phyloP scores from a whole-genome alignment of 2,113 vertebrate species.

The Dasypus novemcinctus region DNA sequence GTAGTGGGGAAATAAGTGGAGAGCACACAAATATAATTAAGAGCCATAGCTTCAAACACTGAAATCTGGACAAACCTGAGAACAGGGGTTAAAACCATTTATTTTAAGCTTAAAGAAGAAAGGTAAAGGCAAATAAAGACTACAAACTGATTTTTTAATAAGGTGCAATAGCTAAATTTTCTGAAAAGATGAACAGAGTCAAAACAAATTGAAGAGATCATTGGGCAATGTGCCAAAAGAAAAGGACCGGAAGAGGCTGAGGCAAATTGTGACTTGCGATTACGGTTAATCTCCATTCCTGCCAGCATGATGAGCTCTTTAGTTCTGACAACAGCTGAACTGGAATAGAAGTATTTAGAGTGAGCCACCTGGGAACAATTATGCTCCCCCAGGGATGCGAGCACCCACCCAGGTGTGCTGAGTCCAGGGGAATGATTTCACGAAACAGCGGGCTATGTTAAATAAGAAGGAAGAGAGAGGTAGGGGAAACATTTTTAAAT shows the following conservation, averaged over 20 bases:
- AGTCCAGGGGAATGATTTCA: neutral
- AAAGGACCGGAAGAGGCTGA: neutral
- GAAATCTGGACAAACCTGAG: neutral
- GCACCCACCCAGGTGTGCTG: neutral
- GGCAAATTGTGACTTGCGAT: neutral
- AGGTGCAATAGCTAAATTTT: neutral
- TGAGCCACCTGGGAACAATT: neutral
- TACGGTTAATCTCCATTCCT: neutral
- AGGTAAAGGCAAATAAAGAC: neutral
- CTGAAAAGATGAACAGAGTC: neutral
- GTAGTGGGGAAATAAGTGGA: neutral
- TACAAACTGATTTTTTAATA: neutral
- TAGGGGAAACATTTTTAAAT: neutral
- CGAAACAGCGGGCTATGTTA: neutral
- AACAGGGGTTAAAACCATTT: neutral
- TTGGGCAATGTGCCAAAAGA: neutral
- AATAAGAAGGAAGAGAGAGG: neutral
- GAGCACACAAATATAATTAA: neutral
- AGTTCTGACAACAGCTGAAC: neutral
- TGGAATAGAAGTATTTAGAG: neutral
- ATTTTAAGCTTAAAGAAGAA: neutral
- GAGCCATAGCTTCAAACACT: neutral
- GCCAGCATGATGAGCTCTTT: neutral
- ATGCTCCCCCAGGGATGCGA: neutral
- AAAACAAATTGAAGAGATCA: neutral